These are phyloP conservation scores for Eupithecia subfuscata DNA, from an alignment of 2,888 invertebrate species.

Conservation along the genomic window DNA sequence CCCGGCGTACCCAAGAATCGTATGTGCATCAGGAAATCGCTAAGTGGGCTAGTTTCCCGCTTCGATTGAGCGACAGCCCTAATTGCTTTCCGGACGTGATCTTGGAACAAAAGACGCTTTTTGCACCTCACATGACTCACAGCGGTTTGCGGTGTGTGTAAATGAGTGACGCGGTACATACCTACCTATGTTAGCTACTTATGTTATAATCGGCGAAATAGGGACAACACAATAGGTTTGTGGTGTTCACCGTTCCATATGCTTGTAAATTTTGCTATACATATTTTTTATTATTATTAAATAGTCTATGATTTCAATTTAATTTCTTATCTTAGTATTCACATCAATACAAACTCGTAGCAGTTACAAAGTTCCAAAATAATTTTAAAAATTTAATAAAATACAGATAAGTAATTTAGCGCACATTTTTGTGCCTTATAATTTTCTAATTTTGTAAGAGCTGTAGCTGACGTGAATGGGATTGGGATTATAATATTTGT, in stretches of 20 bases:
- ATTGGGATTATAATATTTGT: neutral
- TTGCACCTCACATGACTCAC: slow-evolving; percentile 31
- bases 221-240: slow-evolving; percentile 1
- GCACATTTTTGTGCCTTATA: neutral
- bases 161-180: slow-evolving; percentile 16
- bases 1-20: slow-evolving; percentile 47
- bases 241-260: neutral
- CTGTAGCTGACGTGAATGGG: neutral
- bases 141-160: slow-evolving; percentile 16
- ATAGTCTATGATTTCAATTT: too few relatives aligned
- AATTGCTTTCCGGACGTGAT: slow-evolving; percentile 54
- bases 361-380: neutral
- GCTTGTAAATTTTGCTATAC: neutral
- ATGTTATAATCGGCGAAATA: neutral
- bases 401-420: neutral
- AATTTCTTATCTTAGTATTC: too few relatives aligned
- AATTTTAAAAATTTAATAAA: neutral
- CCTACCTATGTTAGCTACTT: neutral
- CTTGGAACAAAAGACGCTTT: slow-evolving; percentile 36
- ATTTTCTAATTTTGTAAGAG: neutral
- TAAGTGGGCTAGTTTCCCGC: slow-evolving; percentile 60
- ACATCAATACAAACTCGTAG: neutral
- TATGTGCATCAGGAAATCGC: slow-evolving; percentile 59
- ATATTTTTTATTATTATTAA: neutral
- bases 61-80: slow-evolving; percentile 52